These are phyloP conservation scores for Lordiphosa stackelbergi DNA, from an alignment of 1,140 invertebrate genomes.

Conservation along the genomic window DNA sequence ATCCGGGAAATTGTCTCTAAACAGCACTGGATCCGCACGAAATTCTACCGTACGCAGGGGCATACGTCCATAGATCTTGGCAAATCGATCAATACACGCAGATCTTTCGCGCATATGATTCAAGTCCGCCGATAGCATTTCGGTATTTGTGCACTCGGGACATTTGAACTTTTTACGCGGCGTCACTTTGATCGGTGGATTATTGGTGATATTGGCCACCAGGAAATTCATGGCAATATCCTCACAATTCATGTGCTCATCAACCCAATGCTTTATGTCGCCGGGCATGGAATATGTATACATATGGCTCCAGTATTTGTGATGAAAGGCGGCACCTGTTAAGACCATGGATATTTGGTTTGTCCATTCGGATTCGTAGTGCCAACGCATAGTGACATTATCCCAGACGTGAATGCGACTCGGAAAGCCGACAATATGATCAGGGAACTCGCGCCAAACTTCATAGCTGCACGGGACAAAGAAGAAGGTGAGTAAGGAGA, in stretches of 20 bases:
- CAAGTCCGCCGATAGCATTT: conserved; percentile 95
- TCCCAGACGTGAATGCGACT: conserved; percentile 94
- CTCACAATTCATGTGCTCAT: conserved; percentile 95
- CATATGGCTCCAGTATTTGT: conserved; percentile 94
- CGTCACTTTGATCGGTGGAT: conserved; percentile 96
- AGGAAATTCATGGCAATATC: conserved; percentile 97
- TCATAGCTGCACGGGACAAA: conserved; percentile 80
- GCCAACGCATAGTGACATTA: conserved; percentile 88
- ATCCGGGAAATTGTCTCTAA: conserved; percentile 91
- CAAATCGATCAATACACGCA: conserved; percentile 93
- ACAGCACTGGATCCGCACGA: conserved; percentile 95
- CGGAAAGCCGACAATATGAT: conserved; percentile 94
- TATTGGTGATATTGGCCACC: conserved; percentile 92
- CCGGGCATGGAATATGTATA: conserved; percentile 90
- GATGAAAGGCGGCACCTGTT: conserved; percentile 95
- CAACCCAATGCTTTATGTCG: conserved; percentile 90
- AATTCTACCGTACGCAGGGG: conserved; percentile 94
- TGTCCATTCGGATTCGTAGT: conserved; percentile 96
- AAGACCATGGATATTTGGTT: conserved; percentile 96
- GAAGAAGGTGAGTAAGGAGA: background rate
- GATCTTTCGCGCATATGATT: conserved; percentile 96
- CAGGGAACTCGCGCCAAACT: conserved; percentile 95
- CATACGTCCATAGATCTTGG: conserved; percentile 90
- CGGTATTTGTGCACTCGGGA: conserved; percentile 94
- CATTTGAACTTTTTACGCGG: conserved; percentile 99